Evolutionary conservation across 2,797 vertebrate genomes (phyloP).

Genomic region (Zenarchopterus dispar): DNA sequence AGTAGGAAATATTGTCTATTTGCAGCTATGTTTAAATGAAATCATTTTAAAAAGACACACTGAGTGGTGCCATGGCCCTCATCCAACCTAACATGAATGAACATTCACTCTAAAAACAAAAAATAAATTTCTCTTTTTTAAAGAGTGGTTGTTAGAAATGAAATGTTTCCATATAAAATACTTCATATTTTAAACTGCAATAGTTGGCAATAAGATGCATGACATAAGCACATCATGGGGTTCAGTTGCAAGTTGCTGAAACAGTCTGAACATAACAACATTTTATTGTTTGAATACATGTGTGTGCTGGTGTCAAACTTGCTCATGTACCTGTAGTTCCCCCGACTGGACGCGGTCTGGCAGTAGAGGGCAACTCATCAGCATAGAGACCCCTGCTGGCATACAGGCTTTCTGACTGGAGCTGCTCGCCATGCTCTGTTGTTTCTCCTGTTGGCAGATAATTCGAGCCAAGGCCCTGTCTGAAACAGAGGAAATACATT

Average conservation of each 20-base stretch:
- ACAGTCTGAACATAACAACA: background rate
- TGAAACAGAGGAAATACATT: conserved; percentile 47
- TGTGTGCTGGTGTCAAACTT: background rate
- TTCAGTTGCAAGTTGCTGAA: background rate
- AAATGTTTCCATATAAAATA: no score
- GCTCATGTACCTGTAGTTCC: conserved; percentile 88
- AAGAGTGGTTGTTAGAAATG: no score
- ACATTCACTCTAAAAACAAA: no score
- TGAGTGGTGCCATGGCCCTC: no score
- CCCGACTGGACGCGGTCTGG: conserved; percentile 92
- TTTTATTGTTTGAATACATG: background rate
- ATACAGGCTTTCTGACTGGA: conserved; percentile 83
- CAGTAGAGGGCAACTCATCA: conserved; percentile 89
- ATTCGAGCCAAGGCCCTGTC: conserved; percentile 86
- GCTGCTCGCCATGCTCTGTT: conserved; percentile 67
- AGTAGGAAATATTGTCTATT: no score
- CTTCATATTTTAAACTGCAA: no score
- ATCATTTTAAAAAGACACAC: no score
- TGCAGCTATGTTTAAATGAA: no score
- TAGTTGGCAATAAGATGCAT: no score
- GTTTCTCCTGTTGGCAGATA: conserved; percentile 84
- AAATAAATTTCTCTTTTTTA: no score
- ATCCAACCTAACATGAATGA: no score
- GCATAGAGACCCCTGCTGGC: conserved; percentile 84
- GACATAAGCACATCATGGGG: no score